Evolutionary conservation across 2,797 vertebrate genomes (phyloP), one percentile per base, ranked within the genome.

Genomic region (Halcyon smyrnensis): DNA sequence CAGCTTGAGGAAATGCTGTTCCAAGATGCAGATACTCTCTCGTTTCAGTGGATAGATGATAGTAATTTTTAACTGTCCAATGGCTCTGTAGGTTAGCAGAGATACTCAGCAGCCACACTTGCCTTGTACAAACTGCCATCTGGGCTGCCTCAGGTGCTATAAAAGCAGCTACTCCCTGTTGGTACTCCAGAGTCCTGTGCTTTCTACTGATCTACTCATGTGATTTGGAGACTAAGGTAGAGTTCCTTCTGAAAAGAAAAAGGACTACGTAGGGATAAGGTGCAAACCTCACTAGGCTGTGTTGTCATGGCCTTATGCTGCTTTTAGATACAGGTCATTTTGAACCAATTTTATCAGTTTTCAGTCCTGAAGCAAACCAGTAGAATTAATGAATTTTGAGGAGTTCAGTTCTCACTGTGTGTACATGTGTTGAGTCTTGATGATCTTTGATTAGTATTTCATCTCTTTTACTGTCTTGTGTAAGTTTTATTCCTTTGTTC

Each of bases 281-380:
- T 77, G 32, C 75, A 77, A 41, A 60, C 56, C 23, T n/a, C 1
- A 1, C 20, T 9, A 39, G 34, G 48, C 23, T 4, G 0, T 15
- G 32, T 60, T 53, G 23, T 8, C 4, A 0, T 68, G 56, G 53
- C 53, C 48, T 68, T 12, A 11, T 57, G 24, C 78, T 85, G 23
- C 80, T 46, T 84, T 46, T 60, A 34, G 32, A 8, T 50, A 56
- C 3, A 0, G 41, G 76, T 39, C 2, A 14, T 65, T 93, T 57
- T 76, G 39, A 59, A 74, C 15, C 43, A 56, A 0, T 73, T 89
- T 68, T 73, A 39, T 50, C 16, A 12, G 5, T 67, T 76, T 68
- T 43, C 41, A 54, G 24, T 86, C 37, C 11, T 59, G 62, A 73
- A 82, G 59, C 37, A 75, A n/a, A 90, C 34, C 11, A 34, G 13